Percentiles rank a stretch among this genome's conserved stretches.
These are phyloP conservation scores for Thalassaphorura encarpata DNA, from an alignment of 1,140 invertebrate genomes.

Conservation along the genomic window DNA sequence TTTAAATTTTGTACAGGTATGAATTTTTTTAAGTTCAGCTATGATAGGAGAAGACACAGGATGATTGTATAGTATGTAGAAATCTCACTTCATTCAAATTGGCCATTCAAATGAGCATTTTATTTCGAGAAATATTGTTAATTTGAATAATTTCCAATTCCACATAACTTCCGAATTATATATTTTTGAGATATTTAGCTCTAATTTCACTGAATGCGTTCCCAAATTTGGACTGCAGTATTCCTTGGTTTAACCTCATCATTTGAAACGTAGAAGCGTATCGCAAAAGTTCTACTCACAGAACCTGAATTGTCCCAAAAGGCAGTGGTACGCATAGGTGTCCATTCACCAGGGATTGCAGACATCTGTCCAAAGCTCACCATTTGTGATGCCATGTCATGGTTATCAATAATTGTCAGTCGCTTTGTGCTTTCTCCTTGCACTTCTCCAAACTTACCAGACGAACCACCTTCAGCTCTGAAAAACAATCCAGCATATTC, in stretches of 20 bases:
- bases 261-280: neutral
- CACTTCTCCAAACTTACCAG: neutral
- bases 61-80: no score
- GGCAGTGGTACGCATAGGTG: neutral
- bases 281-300: neutral
- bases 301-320: neutral
- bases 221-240: neutral
- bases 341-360: neutral
- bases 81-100: no score
- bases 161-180: no score
- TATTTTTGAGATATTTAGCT: no score
- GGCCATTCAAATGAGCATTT: no score
- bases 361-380: no score
- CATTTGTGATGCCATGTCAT: no score
- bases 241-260: neutral
- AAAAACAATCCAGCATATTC: slow-evolving; percentile 8
- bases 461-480: neutral
- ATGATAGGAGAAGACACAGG: no score
- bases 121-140: no score
- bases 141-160: no score
- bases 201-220: neutral
- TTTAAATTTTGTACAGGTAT: no score
- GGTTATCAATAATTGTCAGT: neutral
- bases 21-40: no score
- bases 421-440: neutral